Conservation (phyloP, 1,140 invertebrate genomes). For the Heliconius hewitsoni region DNA sequence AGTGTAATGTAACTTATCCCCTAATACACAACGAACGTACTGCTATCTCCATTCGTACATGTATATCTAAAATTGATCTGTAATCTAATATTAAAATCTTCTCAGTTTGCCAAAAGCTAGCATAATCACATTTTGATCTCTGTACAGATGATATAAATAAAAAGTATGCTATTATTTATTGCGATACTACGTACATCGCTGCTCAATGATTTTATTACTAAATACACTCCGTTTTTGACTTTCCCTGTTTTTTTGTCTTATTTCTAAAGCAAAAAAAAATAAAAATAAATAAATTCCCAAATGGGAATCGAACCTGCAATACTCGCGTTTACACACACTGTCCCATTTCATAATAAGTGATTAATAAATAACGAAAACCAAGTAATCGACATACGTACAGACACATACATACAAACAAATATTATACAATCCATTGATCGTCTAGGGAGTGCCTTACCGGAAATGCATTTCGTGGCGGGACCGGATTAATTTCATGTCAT, state of each 20-base stretch:
- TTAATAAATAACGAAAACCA: neutral
- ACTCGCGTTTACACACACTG: no score
- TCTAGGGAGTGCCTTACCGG: conserved; percentile 16
- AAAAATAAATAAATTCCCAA: no score
- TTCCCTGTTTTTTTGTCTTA: no score
- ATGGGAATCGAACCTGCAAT: no score
- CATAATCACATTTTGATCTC: neutral
- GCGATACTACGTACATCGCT: neutral
- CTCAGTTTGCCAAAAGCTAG: conserved; percentile 25
- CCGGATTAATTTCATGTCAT: conserved; percentile 40
- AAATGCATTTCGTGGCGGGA: conserved; percentile 40
- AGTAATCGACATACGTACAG: neutral
- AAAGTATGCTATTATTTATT: neutral
- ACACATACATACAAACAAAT: neutral
- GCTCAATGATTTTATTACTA: no score
- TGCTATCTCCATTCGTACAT: neutral
- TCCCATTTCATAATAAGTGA: neutral
- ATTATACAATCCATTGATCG: neutral
- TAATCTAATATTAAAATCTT: conserved; percentile 29
- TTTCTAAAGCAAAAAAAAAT: no score
- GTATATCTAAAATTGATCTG: conserved; percentile 25
- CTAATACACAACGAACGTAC: neutral
- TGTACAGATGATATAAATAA: neutral
- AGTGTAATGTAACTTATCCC: neutral
- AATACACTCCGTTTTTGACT: no score